Base-by-base conservation (phyloP, 2,888 invertebrate genomes). In the Calameuta idolon region DNA sequence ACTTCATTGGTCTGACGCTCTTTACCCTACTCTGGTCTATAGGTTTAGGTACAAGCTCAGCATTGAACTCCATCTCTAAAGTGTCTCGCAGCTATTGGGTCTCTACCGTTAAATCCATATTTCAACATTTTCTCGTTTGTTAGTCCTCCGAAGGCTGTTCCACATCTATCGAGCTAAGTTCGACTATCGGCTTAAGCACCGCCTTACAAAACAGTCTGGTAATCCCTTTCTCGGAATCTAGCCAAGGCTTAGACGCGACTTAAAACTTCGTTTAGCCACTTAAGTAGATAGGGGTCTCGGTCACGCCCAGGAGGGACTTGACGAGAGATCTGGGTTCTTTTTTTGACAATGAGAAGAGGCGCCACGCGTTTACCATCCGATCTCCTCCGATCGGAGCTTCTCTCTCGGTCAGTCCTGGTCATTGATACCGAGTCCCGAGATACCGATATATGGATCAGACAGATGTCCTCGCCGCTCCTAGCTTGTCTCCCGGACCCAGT, bases 251-350 rank as follows among this genome's bases (percentile, higher is more conserved):
- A 78, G 76, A 73, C 40, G 76, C 75, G 78, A 78, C 73, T 78
- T 78, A 78, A 76, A 40, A 40, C 75, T 75, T 78, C 78, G 78
- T 78, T 78, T 76, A 78, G 78, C 76, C 76, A 78, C 76, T 78
- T 76, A 76, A 76, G 78, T 73, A 76, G 78, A 78, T 78, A 78
- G 73, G 73, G 76, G 37, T 74, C 35, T 23, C 35, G 74, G 74
- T 74, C 74, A 37, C 74, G 74, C 74, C 74, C 35, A 74, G 37
- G 4, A n/a, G 37, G 11, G n/a, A 74, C 74, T 74, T 37, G 74
- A 35, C 74, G 37, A 74, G 74, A 74, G 30, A 31, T 74, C 74
- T 74, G 11, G 11, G 0, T 35, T 3, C 11, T 34, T 34, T 34
- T 35, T 35, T 35, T 35, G 23, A 55, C 55, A 55, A 34, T 35